These are phyloP conservation scores for Eurytoma adleriae DNA, from an alignment of 2,888 invertebrate species.

Conservation along the genomic window DNA sequence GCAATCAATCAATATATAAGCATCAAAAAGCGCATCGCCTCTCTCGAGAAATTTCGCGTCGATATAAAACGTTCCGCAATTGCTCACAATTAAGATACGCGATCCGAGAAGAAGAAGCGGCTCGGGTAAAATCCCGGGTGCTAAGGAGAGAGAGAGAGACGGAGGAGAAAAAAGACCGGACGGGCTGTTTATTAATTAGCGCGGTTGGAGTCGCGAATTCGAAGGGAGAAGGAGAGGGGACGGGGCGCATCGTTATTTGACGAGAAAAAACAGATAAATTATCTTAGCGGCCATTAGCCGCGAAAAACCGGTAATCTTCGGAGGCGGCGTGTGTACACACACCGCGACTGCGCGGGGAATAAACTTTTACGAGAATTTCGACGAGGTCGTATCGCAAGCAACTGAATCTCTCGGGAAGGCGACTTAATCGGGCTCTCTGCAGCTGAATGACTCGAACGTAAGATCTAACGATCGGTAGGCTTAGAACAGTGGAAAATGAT, in stretches of 20 bases:
- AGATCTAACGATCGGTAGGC: neutral
- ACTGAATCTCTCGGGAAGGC: conserved; percentile 55
- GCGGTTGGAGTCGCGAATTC: conserved; percentile 1
- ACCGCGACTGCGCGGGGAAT: conserved; percentile 42
- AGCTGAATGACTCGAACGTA: neutral
- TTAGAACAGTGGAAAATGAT: no score
- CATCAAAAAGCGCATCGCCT: neutral
- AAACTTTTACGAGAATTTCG: conserved; percentile 58
- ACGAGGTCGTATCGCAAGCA: conserved; percentile 53
- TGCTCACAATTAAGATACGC: conserved; percentile 28
- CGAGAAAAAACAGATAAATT: conserved; percentile 48
- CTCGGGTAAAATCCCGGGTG: neutral
- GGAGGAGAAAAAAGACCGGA: neutral
- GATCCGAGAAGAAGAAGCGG: neutral
- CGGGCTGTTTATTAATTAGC: conserved; percentile 43
- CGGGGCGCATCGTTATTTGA: conserved; percentile 21
- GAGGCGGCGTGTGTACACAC: conserved; percentile 7
- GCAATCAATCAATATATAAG: conserved; percentile 21
- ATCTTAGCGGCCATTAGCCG: conserved; percentile 36
- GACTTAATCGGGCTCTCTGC: conserved; percentile 57
- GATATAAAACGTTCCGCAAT: conserved; percentile 8
- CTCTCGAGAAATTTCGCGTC: neutral
- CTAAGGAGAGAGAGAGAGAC: neutral
- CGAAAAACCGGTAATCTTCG: conserved; percentile 52
- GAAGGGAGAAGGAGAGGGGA: neutral